These are phyloP conservation scores for Mayetiola destructor DNA, from an alignment of 2,888 invertebrate species.

Conservation along the genomic window DNA sequence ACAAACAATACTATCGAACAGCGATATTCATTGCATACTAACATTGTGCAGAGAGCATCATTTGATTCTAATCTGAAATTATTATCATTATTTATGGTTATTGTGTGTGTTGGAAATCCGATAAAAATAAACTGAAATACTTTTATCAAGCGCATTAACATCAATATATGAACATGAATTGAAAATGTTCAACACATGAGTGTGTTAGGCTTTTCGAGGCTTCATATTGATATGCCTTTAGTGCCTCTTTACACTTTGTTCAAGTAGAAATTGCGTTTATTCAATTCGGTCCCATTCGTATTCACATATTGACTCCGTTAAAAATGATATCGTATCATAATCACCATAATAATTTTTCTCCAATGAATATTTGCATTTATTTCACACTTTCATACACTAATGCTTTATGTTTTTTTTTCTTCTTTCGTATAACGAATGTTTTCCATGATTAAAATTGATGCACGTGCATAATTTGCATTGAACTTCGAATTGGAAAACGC, in stretches of 20 bases:
- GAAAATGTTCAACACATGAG: no score
- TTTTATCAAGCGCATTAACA: no score
- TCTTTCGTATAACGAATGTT: background rate
- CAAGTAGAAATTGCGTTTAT: no score
- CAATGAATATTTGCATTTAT: no score
- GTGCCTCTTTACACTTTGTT: background rate
- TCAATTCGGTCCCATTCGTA: no score
- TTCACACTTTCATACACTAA: no score
- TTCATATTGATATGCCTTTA: background rate
- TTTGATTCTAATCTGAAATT: slow-evolving; percentile 12
- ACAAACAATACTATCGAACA: no score
- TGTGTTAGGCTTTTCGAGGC: background rate
- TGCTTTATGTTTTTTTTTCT: no score
- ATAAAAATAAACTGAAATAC: background rate
- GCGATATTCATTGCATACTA: no score
- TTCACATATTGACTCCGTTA: no score
- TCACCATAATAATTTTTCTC: background rate
- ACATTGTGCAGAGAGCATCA: no score
- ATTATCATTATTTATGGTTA: slow-evolving; percentile 13
- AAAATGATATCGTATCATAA: background rate
- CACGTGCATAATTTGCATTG: slow-evolving; percentile 1
- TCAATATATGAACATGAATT: slow-evolving; percentile 1
- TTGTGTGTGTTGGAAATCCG: background rate
- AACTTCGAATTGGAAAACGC: no score
- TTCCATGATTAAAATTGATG: background rate